Percentiles rank a stretch among this genome's conserved stretches.
These are phyloP conservation scores for Taenioides sp. DNA, from an alignment of 2,797 vertebrate species.

Conservation along the genomic window DNA sequence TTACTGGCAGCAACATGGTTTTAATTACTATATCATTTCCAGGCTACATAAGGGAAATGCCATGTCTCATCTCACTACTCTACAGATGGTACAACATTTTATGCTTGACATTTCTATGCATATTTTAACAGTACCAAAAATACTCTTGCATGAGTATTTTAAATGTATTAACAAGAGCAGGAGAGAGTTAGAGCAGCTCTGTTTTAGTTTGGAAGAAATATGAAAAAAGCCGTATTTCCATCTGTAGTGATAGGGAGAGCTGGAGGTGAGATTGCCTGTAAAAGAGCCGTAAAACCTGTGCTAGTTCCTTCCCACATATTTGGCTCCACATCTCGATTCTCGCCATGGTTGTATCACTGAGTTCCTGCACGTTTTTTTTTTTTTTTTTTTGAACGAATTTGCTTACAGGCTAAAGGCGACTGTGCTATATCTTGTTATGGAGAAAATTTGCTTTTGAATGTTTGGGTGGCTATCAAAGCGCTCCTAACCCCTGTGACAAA, in stretches of 20 bases:
- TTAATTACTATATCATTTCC: conserved; percentile 3
- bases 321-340: conserved; percentile 9
- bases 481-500: neutral
- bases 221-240: neutral
- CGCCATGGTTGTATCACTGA: neutral
- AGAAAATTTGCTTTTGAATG: conserved; percentile 6
- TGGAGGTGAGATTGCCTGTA: conserved; percentile 5
- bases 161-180: neutral
- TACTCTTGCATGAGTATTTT: neutral
- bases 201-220: neutral
- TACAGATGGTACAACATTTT: neutral
- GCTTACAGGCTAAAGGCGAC: neutral
- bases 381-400: neutral
- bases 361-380: neutral
- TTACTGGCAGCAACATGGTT: conserved; percentile 3
- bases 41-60: conserved; percentile 6
- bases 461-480: neutral
- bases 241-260: neutral
- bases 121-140: neutral
- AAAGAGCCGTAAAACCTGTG: neutral
- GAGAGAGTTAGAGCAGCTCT: neutral
- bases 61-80: neutral
- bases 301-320: conserved; percentile 1
- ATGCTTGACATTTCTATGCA: conserved; percentile 2
- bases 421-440: conserved; percentile 3